A percentile compares a stretch with the other conserved stretches of the same genome.
Evolutionary conservation across 30 jellyfish, hydroid and myxozoan genomes (phyloP).

Genomic region (Turritopsis dohrnii): DNA sequence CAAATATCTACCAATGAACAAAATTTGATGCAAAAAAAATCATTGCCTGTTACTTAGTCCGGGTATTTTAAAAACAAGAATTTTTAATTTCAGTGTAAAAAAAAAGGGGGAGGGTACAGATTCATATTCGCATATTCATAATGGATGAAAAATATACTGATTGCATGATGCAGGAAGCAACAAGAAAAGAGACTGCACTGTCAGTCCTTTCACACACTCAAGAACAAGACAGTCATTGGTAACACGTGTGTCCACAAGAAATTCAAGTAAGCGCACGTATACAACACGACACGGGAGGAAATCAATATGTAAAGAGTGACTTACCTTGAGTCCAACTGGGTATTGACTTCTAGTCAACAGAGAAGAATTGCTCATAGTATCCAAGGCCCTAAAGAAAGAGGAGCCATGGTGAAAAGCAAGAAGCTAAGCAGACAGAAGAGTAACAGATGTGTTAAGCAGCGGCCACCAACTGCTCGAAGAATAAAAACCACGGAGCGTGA

Average conservation of each 20-base stretch:
- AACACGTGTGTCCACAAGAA: slow-evolving; percentile 1
- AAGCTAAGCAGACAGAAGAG: slow-evolving; percentile 26
- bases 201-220: background rate
- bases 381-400: slow-evolving; percentile 40
- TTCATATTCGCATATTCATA: too few relatives aligned
- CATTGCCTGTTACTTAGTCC: too few relatives aligned
- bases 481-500: slow-evolving; percentile 33
- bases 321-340: slow-evolving; percentile 31
- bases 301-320: background rate
- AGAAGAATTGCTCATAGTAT: slow-evolving; percentile 29
- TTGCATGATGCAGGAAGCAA: too few relatives aligned
- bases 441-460: slow-evolving; percentile 20
- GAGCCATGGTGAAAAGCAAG: slow-evolving; percentile 37
- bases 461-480: slow-evolving; percentile 39
- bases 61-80: too few relatives aligned
- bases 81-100: too few relatives aligned
- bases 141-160: too few relatives aligned
- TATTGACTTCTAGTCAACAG: background rate
- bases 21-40: too few relatives aligned
- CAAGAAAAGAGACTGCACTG: too few relatives aligned
- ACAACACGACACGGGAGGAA: background rate
- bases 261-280: background rate
- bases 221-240: background rate
- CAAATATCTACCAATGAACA: too few relatives aligned
- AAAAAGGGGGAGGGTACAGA: too few relatives aligned